phyloP scores from a whole-genome alignment of 2,888 invertebrate species.

The Syritta pipiens region DNA sequence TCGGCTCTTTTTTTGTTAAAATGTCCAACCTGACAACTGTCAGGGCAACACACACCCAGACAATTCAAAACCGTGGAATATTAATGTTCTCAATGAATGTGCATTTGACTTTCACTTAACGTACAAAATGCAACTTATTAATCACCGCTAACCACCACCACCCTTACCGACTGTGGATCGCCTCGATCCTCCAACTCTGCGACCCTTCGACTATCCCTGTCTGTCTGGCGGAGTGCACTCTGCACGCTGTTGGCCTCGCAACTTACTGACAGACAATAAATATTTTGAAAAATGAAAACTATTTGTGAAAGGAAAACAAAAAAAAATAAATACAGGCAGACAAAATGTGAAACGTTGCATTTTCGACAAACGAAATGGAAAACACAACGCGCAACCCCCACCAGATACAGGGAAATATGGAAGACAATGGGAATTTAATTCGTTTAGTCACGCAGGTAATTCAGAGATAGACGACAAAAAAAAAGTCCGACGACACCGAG shows the following conservation, averaged over 20 bases:
- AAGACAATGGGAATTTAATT: conserved; percentile 67
- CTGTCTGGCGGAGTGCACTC: conserved; percentile 9
- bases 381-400: neutral
- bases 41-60: conserved; percentile 38
- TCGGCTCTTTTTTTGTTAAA: conserved; percentile 14
- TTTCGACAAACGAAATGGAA: conserved; percentile 10
- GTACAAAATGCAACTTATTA: conserved; percentile 64
- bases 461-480: conserved; percentile 47
- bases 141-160: conserved; percentile 50
- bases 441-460: conserved; percentile 68
- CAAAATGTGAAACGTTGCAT: too few relatives aligned
- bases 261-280: conserved; percentile 68
- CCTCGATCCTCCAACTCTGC: conserved; percentile 4
- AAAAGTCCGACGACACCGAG: too few relatives aligned
- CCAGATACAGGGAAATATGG: too few relatives aligned
- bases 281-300: conserved; percentile 68
- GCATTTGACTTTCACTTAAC: conserved; percentile 67
- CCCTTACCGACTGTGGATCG: neutral
- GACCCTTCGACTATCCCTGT: conserved; percentile 25
- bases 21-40: conserved; percentile 51
- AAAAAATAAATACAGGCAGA: conserved; percentile 21
- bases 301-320: conserved; percentile 46
- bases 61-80: conserved; percentile 52
- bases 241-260: conserved; percentile 30
- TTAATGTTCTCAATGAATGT: conserved; percentile 67